Conservation (phyloP, 1,140 invertebrate genomes). For the Drosophila insularis region DNA sequence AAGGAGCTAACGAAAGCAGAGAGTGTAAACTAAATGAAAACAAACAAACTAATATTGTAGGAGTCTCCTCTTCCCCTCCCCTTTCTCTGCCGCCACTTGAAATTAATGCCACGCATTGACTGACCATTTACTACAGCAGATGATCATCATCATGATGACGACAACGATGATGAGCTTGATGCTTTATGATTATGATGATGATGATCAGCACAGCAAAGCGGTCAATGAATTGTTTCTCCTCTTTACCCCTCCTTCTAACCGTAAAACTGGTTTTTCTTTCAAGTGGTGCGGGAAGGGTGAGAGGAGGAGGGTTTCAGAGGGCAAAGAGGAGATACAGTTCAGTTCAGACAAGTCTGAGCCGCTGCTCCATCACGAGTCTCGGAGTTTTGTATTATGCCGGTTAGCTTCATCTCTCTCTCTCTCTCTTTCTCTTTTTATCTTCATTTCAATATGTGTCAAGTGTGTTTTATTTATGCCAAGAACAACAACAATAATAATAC, state of each 20-base stretch:
- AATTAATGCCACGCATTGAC: constrained; percentile 10
- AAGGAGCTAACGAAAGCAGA: neutral
- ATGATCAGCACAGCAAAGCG: constrained; percentile 29
- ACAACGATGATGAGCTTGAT: neutral
- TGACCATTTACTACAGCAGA: constrained; percentile 32
- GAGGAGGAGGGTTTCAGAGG: too few species aligned
- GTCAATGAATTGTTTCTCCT: constrained; percentile 59
- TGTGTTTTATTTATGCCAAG: constrained; percentile 39
- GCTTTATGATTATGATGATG: neutral
- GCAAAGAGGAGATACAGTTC: constrained; percentile 27
- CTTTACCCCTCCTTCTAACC: constrained; percentile 2
- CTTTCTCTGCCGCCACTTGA: neutral
- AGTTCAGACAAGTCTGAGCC: constrained; percentile 17
- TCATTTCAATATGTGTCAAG: constrained; percentile 67
- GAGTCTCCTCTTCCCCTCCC: constrained; percentile 17
- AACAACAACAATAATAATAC: constrained; percentile 37
- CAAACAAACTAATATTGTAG: constrained; percentile 55
- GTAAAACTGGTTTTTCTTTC: constrained; percentile 46
- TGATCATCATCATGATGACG: neutral
- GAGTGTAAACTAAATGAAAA: constrained; percentile 38
- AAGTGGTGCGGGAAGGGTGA: too few species aligned
- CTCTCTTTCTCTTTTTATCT: neutral
- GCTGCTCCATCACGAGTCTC: constrained; percentile 22
- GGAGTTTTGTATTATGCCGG: constrained; percentile 33
- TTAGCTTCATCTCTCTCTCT: neutral